Evolutionary conservation across 2,797 vertebrate species (phyloP).

Genomic region (Acanthurus lineatus): DNA sequence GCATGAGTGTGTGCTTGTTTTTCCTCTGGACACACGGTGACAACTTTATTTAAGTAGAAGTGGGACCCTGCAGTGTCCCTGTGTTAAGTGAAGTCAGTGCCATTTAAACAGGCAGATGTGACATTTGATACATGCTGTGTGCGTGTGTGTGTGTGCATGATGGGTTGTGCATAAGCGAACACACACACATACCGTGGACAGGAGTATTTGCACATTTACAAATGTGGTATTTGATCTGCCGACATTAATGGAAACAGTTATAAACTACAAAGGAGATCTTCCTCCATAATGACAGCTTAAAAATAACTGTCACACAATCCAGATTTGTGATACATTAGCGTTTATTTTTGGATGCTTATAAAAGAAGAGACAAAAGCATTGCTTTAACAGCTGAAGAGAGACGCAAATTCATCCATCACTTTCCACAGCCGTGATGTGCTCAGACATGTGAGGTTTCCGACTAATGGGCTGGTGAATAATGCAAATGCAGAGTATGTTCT

Average conservation of each 20-base stretch:
- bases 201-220: slow-evolving; percentile 72
- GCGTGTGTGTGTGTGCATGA: background rate
- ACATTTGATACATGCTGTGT: slow-evolving; percentile 60
- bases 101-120: slow-evolving; percentile 79
- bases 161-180: slow-evolving; percentile 33
- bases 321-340: slow-evolving; percentile 26
- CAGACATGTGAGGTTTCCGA: slow-evolving; percentile 42
- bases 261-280: slow-evolving; percentile 35
- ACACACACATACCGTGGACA: slow-evolving; percentile 59
- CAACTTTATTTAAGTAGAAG: slow-evolving; percentile 56
- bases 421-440: slow-evolving; percentile 24
- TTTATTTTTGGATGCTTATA: slow-evolving; percentile 36
- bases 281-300: slow-evolving; percentile 9
- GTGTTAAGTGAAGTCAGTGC: slow-evolving; percentile 77
- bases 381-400: slow-evolving; percentile 20
- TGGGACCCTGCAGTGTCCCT: slow-evolving; percentile 41
- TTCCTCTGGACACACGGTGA: slow-evolving; percentile 19
- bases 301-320: slow-evolving; percentile 36
- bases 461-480: slow-evolving; percentile 65
- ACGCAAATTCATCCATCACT: slow-evolving; percentile 44
- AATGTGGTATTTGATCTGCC: slow-evolving; percentile 71
- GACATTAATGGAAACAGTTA: slow-evolving; percentile 48
- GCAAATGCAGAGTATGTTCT: slow-evolving; percentile 39
- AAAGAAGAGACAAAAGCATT: slow-evolving; percentile 24
- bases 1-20: slow-evolving; percentile 26